Conservation (phyloP, 2,888 invertebrate genomes). For the Agrochola litura region DNA sequence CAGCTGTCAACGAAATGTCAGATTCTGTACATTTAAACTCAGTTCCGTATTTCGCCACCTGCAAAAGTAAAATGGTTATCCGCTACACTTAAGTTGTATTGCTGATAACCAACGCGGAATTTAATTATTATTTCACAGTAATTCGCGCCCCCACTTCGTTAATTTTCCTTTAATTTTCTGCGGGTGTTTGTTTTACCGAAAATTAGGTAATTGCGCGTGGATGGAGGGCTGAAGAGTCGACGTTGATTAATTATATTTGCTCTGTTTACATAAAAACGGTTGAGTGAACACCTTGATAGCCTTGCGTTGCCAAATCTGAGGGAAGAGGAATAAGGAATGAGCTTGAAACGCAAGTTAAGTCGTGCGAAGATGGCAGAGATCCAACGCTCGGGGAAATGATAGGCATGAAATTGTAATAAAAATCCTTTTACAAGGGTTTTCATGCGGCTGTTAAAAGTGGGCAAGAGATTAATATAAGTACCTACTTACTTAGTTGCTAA, state of each 20-base stretch:
- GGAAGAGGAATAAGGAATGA: constrained; percentile 44
- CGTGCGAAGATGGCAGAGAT: constrained; percentile 56
- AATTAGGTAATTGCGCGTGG: constrained; percentile 80
- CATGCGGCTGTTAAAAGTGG: constrained; percentile 3
- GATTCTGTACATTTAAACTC: constrained; percentile 22
- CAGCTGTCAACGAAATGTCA: constrained; percentile 34
- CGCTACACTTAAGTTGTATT: constrained; percentile 75
- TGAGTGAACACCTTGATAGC: constrained; percentile 61
- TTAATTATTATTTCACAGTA: constrained; percentile 75
- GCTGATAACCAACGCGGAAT: constrained; percentile 73
- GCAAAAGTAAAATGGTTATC: constrained; percentile 17
- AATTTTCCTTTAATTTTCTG: constrained; percentile 69
- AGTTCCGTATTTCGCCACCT: constrained; percentile 37
- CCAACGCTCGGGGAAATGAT: constrained; percentile 50
- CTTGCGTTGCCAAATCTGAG: constrained; percentile 46
- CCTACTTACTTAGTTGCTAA: not conserved
- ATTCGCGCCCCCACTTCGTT: constrained; percentile 74
- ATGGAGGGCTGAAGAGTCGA: constrained; percentile 69
- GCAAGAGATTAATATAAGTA: not conserved
- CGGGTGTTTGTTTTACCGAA: constrained; percentile 75
- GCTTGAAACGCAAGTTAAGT: constrained; percentile 47
- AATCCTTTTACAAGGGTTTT: constrained; percentile 25
- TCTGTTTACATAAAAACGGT: constrained; percentile 71
- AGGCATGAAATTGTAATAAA: constrained; percentile 34
- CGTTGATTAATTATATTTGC: constrained; percentile 81